Evolutionary conservation across 2,888 invertebrate genomes (phyloP), one percentile per base, ranked within the genome.

Genomic region (Lobophora halterata): DNA sequence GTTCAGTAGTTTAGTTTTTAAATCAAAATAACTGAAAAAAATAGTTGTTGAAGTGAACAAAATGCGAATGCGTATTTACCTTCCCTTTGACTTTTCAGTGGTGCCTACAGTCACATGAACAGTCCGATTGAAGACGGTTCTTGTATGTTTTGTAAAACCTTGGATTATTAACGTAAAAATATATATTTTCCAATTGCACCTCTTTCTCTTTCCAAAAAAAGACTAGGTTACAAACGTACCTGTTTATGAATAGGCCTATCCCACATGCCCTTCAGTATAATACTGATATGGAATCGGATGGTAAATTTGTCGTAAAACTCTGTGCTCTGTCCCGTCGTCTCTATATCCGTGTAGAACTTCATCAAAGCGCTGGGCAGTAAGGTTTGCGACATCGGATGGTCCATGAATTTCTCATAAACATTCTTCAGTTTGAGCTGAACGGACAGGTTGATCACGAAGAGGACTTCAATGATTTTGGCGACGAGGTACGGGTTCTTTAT

Each of bases 261-360:
- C 98, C 99, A 99, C 93, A 99, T 94, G 30, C 94, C 93, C 80
- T 98, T 98, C 58, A 99, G 91, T 64, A 99, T 97, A 69, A 98
- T 92, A 79, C 98, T 98, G 74, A 99, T 98, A 75, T 98, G 98
- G 88, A 98, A 98, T 75, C 99, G 92, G 61, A 99, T 99, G 5
- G 97, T 97, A 81, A 99, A 99, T 86, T 99, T 99, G 83, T 99
- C 99, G 70, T 98, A 99, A 86, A 99, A 99, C 86, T 99, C 99
- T 17, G 97, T 97, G 79, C 96, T 97, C 56, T 98, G 96, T 5
- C 99, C 99, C 5, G 98, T 99, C 5, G 96, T 96, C 88, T 99
- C 99, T 36, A 98, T 96, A 64, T 98, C 98, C 58, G 98, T 97
- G 82, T 99, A 99, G 88, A 99, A 99, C 80, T 96, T 96, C 97